Evolutionary conservation across 2,888 invertebrate genomes (phyloP).

Genomic region (Elysia crispata): DNA sequence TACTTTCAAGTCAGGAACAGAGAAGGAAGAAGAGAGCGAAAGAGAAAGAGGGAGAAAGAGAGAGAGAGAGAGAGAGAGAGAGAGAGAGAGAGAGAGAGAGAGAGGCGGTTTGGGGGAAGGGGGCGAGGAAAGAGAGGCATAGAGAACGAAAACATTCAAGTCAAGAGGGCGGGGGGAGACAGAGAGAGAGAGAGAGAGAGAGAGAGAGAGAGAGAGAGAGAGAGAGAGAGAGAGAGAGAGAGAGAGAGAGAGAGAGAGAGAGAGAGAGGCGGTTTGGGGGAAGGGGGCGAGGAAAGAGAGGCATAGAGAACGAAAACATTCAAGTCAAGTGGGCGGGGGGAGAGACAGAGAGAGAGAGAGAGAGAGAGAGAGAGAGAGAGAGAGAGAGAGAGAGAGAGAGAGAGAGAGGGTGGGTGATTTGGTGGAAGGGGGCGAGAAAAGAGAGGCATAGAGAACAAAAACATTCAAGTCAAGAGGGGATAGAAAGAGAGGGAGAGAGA

Average conservation of each 20-base stretch:
- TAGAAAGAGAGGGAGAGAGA: slow-evolving; percentile 2
- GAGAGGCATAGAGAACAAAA: neutral
- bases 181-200: neutral
- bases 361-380: slow-evolving; percentile 11
- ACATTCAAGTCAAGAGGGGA: no score
- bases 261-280: neutral
- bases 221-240: neutral
- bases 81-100: slow-evolving; percentile 5
- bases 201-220: neutral
- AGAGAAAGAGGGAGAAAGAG: neutral
- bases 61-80: neutral
- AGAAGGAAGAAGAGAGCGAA: no score
- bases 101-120: no score
- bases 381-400: slow-evolving; percentile 7
- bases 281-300: neutral
- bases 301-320: no score
- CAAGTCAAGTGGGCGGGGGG: neutral
- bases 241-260: slow-evolving; percentile 5
- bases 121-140: neutral
- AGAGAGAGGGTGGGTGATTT: no score
- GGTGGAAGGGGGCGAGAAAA: no score
- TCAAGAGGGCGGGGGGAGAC: neutral
- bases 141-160: neutral
- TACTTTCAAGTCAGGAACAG: no score
- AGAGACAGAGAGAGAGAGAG: neutral